Conservation (phyloP, 1,140 invertebrate genomes). For the Drosophila bipectinata region DNA sequence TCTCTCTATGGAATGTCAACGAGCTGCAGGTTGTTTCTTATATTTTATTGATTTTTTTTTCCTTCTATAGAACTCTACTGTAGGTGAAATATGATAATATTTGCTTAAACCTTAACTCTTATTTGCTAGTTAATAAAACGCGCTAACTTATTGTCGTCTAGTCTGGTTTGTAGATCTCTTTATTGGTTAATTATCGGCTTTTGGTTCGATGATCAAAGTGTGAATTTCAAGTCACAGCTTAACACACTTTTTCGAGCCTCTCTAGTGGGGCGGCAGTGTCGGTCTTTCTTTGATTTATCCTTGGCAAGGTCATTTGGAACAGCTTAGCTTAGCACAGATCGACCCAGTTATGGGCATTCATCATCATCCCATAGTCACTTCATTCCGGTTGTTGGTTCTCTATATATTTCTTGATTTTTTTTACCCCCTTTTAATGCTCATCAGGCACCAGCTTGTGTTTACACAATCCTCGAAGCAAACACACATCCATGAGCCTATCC, state of each 20-base stretch:
- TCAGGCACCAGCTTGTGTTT: constrained; percentile 48
- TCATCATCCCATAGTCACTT: constrained; percentile 32
- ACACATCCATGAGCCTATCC: neutral
- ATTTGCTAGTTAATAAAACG: neutral
- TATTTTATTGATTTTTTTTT: neutral
- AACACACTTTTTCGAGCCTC: constrained; percentile 10
- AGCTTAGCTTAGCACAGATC: constrained; percentile 26
- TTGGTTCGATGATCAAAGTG: neutral
- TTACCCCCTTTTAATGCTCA: constrained; percentile 5
- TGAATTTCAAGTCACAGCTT: constrained; percentile 7
- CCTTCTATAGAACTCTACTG: neutral
- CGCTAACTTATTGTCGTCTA: neutral
- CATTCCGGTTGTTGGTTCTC: constrained; percentile 4
- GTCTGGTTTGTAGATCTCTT: neutral
- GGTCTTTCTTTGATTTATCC: constrained; percentile 28
- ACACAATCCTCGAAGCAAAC: constrained; percentile 37
- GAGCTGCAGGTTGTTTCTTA: neutral
- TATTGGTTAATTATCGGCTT: neutral
- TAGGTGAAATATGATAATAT: neutral
- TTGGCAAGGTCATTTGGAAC: constrained; percentile 23
- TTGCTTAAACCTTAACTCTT: neutral
- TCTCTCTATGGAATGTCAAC: neutral
- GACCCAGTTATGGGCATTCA: constrained; percentile 46
- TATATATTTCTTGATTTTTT: constrained; percentile 7
- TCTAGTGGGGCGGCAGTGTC: neutral